Percentiles rank a stretch among this genome's conserved stretches.
Evolutionary conservation across 2,888 invertebrate genomes (phyloP).

Genomic region (Cataglyphis albicans): DNA sequence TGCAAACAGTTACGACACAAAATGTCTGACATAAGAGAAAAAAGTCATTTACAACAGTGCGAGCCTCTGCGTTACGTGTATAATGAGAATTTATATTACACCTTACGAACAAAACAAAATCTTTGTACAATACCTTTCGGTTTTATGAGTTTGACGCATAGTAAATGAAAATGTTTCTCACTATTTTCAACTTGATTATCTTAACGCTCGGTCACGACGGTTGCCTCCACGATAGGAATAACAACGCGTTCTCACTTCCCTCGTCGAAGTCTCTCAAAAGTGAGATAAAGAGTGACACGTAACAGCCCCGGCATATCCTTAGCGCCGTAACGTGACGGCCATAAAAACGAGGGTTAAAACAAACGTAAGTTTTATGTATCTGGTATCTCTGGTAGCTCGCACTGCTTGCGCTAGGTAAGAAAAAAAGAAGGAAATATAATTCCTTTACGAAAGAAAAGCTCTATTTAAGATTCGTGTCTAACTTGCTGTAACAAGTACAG

Average conservation of each 20-base stretch:
- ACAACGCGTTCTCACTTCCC: slow-evolving; percentile 39
- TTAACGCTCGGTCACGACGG: slow-evolving; percentile 6
- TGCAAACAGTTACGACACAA: not conserved
- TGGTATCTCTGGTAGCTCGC: slow-evolving; percentile 17
- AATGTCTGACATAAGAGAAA: not conserved
- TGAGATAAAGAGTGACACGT: slow-evolving; percentile 57
- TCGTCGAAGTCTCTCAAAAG: slow-evolving; percentile 45
- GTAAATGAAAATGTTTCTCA: slow-evolving; percentile 26
- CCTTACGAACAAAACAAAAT: not conserved
- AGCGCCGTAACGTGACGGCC: slow-evolving; percentile 74
- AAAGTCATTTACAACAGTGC: not conserved
- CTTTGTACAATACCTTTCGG: not conserved
- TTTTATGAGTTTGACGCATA: slow-evolving; percentile 2
- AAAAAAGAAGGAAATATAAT: not conserved
- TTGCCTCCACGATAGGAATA: slow-evolving; percentile 10
- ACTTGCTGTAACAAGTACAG: not conserved
- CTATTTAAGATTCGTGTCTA: not conserved
- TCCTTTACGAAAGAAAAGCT: not conserved
- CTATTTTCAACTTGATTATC: slow-evolving; percentile 45
- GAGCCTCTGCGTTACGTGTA: too few relatives aligned
- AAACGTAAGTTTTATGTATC: slow-evolving; percentile 75
- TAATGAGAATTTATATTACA: not conserved
- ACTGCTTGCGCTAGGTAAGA: not conserved
- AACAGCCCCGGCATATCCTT: slow-evolving; percentile 44
- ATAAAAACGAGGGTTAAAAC: slow-evolving; percentile 78